Base-by-base conservation (phyloP, 2,888 invertebrate species). In the Hydropsyche betteni region DNA sequence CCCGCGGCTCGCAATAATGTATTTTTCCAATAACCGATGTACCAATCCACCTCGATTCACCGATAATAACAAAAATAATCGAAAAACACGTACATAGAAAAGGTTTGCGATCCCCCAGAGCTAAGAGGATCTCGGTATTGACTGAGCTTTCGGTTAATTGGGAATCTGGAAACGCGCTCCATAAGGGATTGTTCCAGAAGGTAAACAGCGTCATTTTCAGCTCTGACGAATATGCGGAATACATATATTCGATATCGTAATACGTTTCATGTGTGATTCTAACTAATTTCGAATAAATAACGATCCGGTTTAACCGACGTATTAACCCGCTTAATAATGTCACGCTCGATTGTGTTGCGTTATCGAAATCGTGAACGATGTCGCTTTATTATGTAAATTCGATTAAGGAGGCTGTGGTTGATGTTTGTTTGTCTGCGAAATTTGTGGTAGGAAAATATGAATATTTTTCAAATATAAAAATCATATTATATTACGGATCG, bases 321-420 rank as follows among this genome's bases (percentile, higher is more conserved):
- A 53, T 53, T 10, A 53, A 12, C 53, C 8, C 24, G 58, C 58
- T 58, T 44, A 58, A 58, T 58, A 58, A 58, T 58, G 8, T 58
- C 16, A 4, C 8, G 14, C 6, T 53, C n/a, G 14, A 53, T 14
- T 53, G 12, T 16, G 53, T 53, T 53, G 6, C 12, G 53, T 14
- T 6, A n/a, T 53, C 5, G 53, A 53, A 53, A 14, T 53, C 5
- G 12, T 53, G 7, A 16, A n/a, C 4, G 4, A 2, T 53, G 7
- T 58, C 8, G 24, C 8, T 58, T 58, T 10, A 10, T 44, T 44
- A 44, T 8, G 44, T 10, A 10, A 44, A 44, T 44, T 6, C 6
- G 6, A 44, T 44, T 44, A 44, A 24, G 24, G 24, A 24, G 24
- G 24, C 24, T 24, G 24, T 24, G 24, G 24, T 24, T 24, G 24